These are phyloP conservation scores for Gorsachius magnificus DNA, from an alignment of 2,797 vertebrate genomes.

Conservation along the genomic window DNA sequence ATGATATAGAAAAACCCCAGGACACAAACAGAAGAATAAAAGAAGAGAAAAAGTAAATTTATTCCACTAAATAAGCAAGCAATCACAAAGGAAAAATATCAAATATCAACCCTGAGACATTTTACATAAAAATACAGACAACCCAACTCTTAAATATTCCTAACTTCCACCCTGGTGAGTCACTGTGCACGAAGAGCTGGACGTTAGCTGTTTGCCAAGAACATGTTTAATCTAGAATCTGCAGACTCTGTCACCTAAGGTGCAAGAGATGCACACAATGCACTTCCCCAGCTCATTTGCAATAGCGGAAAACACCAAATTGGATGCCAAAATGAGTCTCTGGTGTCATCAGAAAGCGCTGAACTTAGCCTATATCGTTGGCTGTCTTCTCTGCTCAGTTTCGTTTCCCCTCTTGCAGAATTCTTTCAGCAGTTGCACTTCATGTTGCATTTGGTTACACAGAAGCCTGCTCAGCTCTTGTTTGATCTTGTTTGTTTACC, in stretches of 20 bases:
- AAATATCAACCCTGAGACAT: background rate
- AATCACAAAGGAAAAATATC: background rate
- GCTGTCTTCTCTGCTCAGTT: slow-evolving; percentile 1
- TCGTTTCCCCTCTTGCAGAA: background rate
- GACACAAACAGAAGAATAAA: background rate
- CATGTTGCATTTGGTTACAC: slow-evolving; percentile 24
- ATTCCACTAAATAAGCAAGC: background rate
- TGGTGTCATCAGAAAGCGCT: slow-evolving; percentile 12
- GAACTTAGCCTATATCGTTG: background rate
- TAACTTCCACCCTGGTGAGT: background rate
- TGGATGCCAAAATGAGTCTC: background rate
- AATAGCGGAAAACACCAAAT: slow-evolving; percentile 16
- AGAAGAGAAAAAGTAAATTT: background rate
- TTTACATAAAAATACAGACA: background rate
- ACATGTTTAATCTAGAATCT: background rate
- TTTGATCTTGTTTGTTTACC: slow-evolving; percentile 59
- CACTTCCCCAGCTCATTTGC: background rate
- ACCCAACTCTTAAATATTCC: background rate
- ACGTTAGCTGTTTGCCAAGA: background rate
- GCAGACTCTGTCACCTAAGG: background rate
- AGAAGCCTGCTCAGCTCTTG: slow-evolving; percentile 42
- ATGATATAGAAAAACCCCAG: background rate
- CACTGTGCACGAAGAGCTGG: background rate
- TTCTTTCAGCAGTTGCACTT: slow-evolving; percentile 36
- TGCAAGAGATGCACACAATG: background rate